Evolutionary conservation across 2,888 invertebrate species (phyloP).

Genomic region (Pinctada fucata): DNA sequence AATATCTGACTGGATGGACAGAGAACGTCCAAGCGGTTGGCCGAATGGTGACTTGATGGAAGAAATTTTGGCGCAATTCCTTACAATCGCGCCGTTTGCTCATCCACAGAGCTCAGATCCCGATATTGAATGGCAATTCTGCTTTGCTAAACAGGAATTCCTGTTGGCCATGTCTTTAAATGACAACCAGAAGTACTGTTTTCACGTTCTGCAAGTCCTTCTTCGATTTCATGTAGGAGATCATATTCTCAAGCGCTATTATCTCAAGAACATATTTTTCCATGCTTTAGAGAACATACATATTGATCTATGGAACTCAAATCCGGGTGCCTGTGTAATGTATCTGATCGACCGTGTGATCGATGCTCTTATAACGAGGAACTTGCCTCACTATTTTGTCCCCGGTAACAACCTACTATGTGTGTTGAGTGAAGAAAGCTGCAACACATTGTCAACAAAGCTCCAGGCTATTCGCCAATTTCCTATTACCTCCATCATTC

Average conservation of each 20-base stretch:
- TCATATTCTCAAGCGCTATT: neutral
- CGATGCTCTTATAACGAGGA: neutral
- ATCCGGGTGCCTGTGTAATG: constrained; percentile 26
- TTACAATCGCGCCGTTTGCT: neutral
- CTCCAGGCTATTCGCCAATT: constrained; percentile 20
- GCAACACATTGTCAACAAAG: constrained; percentile 2
- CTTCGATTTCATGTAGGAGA: constrained; percentile 16
- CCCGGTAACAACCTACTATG: constrained; percentile 28
- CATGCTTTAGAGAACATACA: constrained; percentile 30
- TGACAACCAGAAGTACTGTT: constrained; percentile 28
- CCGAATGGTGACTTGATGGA: constrained; percentile 3
- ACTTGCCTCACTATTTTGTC: constrained; percentile 33
- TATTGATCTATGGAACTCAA: constrained; percentile 6
- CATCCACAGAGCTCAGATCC: constrained; percentile 10
- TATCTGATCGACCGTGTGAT: constrained; percentile 23
- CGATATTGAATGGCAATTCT: constrained; percentile 22
- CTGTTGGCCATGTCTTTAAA: constrained; percentile 14
- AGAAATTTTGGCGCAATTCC: constrained; percentile 3
- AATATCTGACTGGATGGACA: constrained; percentile 17
- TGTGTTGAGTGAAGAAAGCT: constrained; percentile 8
- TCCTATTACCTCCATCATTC: constrained; percentile 26
- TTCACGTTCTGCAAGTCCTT: constrained; percentile 32
- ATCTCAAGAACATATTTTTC: constrained; percentile 33
- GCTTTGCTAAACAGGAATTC: constrained; percentile 14
- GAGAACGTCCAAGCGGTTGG: constrained; percentile 33